Evolutionary conservation across 2,797 vertebrate species (phyloP).

Genomic region (Tenualosa ilisha): DNA sequence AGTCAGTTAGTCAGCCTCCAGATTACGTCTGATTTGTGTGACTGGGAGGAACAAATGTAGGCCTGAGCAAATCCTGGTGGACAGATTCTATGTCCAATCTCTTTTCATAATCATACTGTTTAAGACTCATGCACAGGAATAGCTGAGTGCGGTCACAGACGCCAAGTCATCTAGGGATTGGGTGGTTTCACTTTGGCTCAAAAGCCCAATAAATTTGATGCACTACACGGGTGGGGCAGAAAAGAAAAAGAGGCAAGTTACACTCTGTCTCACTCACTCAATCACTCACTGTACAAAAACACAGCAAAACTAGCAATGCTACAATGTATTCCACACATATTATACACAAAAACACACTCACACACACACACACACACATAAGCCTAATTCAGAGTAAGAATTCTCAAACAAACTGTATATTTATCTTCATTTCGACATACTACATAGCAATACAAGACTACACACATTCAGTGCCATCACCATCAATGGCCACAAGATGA

Average conservation of each 20-base stretch:
- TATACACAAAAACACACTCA: too few species aligned
- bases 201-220: constrained; percentile 7
- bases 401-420: too few species aligned
- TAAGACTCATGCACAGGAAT: background rate
- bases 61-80: background rate
- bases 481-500: too few species aligned
- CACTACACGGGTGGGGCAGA: background rate
- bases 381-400: too few species aligned
- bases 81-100: background rate
- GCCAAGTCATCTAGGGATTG: constrained; percentile 16
- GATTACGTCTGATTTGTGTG: background rate
- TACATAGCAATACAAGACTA: too few species aligned
- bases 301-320: background rate
- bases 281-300: background rate
- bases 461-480: too few species aligned
- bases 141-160: background rate
- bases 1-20: background rate
- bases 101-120: constrained; percentile 23
- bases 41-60: background rate
- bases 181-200: background rate
- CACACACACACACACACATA: too few species aligned
- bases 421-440: too few species aligned
- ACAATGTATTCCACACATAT: too few species aligned
- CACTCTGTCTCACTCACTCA: background rate
- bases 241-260: background rate